A percentile compares a stretch with the other conserved stretches of the same genome.
These are phyloP conservation scores for Gopherus flavomarginatus DNA, from an alignment of 2,113 vertebrate species.

Conservation along the genomic window DNA sequence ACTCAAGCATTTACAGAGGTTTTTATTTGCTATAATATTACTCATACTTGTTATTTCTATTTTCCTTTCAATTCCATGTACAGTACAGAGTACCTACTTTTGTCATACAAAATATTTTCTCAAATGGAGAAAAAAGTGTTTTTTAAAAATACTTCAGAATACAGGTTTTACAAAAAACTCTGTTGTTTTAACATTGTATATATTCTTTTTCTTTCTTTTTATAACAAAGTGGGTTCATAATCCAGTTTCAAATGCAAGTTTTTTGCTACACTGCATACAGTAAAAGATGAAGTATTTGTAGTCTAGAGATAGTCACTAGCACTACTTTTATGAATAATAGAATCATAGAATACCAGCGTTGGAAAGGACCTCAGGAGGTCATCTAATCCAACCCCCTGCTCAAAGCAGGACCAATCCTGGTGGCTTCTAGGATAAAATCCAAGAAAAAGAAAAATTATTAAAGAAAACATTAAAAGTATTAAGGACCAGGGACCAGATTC, in stretches of 20 bases:
- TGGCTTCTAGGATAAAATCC: not conserved
- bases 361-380: too few relatives aligned
- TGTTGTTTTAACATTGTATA: not conserved
- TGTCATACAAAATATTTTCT: not conserved
- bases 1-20: not conserved
- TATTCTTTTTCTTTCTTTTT: not conserved
- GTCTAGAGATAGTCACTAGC: not conserved
- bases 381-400: too few relatives aligned
- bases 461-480: not conserved
- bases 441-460: not conserved
- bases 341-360: too few relatives aligned
- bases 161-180: not conserved
- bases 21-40: not conserved
- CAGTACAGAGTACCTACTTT: not conserved
- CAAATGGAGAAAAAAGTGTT: not conserved
- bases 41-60: not conserved
- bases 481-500: constrained; percentile 8
- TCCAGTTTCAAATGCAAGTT: not conserved
- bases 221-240: not conserved
- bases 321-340: not conserved
- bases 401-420: too few relatives aligned
- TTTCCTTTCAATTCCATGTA: not conserved
- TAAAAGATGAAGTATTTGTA: not conserved
- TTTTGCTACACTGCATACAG: not conserved
- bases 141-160: not conserved